Conservation (phyloP, 2,113 vertebrate species). For the Chionodraco myersi region DNA sequence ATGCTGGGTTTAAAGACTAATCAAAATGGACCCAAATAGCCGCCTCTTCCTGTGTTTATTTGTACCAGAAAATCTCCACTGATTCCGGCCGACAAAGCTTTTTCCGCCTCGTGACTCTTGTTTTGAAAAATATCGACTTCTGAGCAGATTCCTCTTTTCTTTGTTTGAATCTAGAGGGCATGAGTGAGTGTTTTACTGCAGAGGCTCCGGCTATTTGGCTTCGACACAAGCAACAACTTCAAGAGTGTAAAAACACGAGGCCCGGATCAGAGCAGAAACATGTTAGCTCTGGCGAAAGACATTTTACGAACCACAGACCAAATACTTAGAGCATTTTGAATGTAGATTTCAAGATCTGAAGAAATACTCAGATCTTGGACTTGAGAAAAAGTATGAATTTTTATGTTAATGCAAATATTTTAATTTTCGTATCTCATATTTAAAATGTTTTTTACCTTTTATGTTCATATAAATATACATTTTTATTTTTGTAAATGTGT, state of each 20-base stretch:
- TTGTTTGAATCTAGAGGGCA: constrained; percentile 30
- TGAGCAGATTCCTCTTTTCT: constrained; percentile 1
- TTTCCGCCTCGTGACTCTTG: constrained; percentile 2
- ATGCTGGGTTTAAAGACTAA: constrained; percentile 49
- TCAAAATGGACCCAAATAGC: constrained; percentile 59
- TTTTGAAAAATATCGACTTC: constrained; percentile 30
- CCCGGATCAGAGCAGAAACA: constrained; percentile 26
- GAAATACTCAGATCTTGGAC: too few relatives aligned
- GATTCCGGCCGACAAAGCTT: not conserved
- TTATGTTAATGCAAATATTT: too few relatives aligned
- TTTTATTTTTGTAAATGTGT: too few relatives aligned
- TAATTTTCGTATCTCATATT: too few relatives aligned
- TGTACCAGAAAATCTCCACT: constrained; percentile 64
- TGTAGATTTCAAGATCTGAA: too few relatives aligned
- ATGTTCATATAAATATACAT: too few relatives aligned
- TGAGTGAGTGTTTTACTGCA: constrained; percentile 38
- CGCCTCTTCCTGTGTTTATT: constrained; percentile 83
- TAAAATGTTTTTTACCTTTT: too few relatives aligned
- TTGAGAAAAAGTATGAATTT: too few relatives aligned
- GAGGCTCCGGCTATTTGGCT: constrained; percentile 27
- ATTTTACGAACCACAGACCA: constrained; percentile 36
- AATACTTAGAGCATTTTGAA: constrained; percentile 15
- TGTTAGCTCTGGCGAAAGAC: constrained; percentile 31
- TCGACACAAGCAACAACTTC: constrained; percentile 38
- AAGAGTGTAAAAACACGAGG: constrained; percentile 51